Evolutionary conservation across 2,888 invertebrate genomes (phyloP).

Genomic region (Sturmia bella): DNA sequence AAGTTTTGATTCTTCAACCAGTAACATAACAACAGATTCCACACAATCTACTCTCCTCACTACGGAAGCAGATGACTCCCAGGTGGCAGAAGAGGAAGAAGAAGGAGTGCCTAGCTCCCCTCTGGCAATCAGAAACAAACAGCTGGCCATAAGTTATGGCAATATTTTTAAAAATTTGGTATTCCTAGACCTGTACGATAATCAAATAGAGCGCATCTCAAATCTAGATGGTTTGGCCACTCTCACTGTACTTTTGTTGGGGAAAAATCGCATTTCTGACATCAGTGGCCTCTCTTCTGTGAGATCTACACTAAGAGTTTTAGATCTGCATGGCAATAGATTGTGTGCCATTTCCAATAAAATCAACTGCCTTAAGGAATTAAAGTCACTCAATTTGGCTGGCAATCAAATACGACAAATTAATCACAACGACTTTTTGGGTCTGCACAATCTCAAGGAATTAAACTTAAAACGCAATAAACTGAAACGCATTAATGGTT

Average conservation of each 20-base stretch:
- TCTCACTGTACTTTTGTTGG: slow-evolving; percentile 92
- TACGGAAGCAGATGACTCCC: slow-evolving; percentile 30
- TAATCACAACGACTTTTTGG: slow-evolving; percentile 89
- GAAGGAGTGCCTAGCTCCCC: slow-evolving; percentile 41
- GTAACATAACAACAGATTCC: slow-evolving; percentile 67
- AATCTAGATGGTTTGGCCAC: slow-evolving; percentile 90
- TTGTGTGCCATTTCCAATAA: slow-evolving; percentile 83
- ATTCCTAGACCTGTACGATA: slow-evolving; percentile 96
- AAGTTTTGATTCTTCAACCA: slow-evolving; percentile 76
- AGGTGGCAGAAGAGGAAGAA: slow-evolving; percentile 21
- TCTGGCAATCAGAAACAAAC: slow-evolving; percentile 79
- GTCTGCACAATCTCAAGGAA: slow-evolving; percentile 90
- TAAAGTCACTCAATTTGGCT: slow-evolving; percentile 95
- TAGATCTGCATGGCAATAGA: slow-evolving; percentile 96
- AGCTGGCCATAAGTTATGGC: slow-evolving; percentile 78
- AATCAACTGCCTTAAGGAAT: slow-evolving; percentile 85
- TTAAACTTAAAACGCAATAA: slow-evolving; percentile 94
- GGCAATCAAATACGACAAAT: slow-evolving; percentile 93
- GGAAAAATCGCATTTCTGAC: slow-evolving; percentile 89
- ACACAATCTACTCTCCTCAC: slow-evolving; percentile 50
- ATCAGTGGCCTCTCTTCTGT: slow-evolving; percentile 78
- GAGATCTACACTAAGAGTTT: slow-evolving; percentile 88
- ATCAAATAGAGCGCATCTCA: slow-evolving; percentile 93
- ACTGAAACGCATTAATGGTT: slow-evolving; percentile 90
- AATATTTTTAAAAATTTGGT: slow-evolving; percentile 86